phyloP scores from a whole-genome alignment of 2,888 invertebrate species.

The Mongoloraphidia duomilia region DNA sequence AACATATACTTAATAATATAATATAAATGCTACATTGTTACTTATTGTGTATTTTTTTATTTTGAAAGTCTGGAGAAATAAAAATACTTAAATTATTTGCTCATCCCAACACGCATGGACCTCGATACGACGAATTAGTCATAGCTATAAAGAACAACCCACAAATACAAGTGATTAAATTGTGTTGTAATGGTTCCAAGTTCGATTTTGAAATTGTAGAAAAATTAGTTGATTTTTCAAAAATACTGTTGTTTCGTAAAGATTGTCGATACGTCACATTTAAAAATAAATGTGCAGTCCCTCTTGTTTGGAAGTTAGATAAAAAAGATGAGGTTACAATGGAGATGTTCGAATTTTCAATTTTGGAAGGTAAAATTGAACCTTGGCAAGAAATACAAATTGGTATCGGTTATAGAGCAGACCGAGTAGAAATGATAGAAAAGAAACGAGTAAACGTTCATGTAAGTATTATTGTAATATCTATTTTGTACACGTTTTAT shows the following conservation, averaged over 20 bases:
- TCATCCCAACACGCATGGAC: slow-evolving; percentile 22
- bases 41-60: no score
- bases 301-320: slow-evolving; percentile 39
- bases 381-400: slow-evolving; percentile 11
- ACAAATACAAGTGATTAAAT: slow-evolving; percentile 33
- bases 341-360: slow-evolving; percentile 17
- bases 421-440: slow-evolving; percentile 29
- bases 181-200: slow-evolving; percentile 36
- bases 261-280: slow-evolving; percentile 35
- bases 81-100: slow-evolving; percentile 23
- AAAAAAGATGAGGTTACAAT: slow-evolving; percentile 29
- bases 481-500: background rate
- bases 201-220: slow-evolving; percentile 32
- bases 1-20: no score
- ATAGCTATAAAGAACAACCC: slow-evolving; percentile 41
- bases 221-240: slow-evolving; percentile 35
- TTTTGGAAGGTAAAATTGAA: slow-evolving; percentile 14
- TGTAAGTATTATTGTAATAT: slow-evolving; percentile 21
- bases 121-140: slow-evolving; percentile 21
- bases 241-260: slow-evolving; percentile 35
- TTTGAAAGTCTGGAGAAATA: slow-evolving; percentile 19
- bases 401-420: slow-evolving; percentile 28
- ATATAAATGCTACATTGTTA: no score
- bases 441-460: slow-evolving; percentile 30
- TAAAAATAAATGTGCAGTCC: slow-evolving; percentile 39